Base-by-base conservation (phyloP, 2,113 vertebrate genomes). In the Athene noctua region DNA sequence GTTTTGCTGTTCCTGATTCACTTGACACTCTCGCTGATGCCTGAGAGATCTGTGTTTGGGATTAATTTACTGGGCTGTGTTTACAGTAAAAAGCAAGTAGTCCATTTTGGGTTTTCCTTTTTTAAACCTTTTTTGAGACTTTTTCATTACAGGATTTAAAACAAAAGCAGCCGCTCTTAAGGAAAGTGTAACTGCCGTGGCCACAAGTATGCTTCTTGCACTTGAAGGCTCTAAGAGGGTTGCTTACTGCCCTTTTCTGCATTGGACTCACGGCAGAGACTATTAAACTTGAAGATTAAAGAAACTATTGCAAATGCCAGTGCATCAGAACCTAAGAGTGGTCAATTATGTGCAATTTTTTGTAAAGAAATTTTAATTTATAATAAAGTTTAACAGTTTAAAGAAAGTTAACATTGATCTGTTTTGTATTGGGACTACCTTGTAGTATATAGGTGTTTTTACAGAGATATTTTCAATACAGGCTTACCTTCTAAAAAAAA, bases 271-370 rank as follows among this genome's bases (percentile, higher is more conserved):
- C 97, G 98, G 97, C 98, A 96, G 98, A 99, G 98, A 99, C 99
- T 98, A 98, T 98, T 97, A 98, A 97, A 97, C 97, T 98, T 98
- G 98, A 98, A 98, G 98, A 98, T 97, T 96, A 98, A 98, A 98
- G 97, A 98, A 98, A 97, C 98, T 96, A 97, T 98, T 98, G 96
- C 98, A 97, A 98, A 98, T 98, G 98, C 98, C 98, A 98, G 98
- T 98, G 98, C 98, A 98, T 98, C 98, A 98, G 98, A 98, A 97
- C 97, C 97, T 98, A 97, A 98, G 98, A 98, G 98, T 98, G 98
- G 97, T 98, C 98, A 98, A 98, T 97, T 97, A 98, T 99, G 99
- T 99, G 99, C 98, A 99, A 99, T 99, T 98, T 98, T 99, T 99
- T 98, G 98, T 98, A 98, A 98, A 98, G 98, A 98, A 98, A 98